Conservation (phyloP, 1,140 invertebrate species). For the Hydropsyche tenuis region DNA sequence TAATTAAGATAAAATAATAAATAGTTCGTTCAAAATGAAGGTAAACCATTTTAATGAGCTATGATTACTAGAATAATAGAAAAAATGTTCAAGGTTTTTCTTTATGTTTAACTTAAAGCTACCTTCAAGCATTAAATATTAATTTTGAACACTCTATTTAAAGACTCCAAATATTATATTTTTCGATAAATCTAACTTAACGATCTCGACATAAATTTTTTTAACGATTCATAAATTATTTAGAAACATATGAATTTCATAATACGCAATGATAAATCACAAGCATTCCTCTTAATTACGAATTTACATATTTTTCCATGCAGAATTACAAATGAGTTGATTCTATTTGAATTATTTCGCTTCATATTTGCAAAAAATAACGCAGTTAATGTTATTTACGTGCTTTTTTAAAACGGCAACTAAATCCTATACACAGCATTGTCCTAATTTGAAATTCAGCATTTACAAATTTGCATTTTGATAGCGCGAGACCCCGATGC, state of each 20-base stretch:
- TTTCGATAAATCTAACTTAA: not conserved
- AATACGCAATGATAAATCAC: constrained; percentile 3
- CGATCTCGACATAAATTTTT: not conserved
- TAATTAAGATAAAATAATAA: no score
- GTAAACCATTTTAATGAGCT: no score
- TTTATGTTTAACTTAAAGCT: no score
- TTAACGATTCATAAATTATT: constrained; percentile 18
- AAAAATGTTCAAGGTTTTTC: no score
- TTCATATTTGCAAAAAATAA: constrained; percentile 9
- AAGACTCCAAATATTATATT: not conserved
- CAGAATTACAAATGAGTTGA: constrained; percentile 25
- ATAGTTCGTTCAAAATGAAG: no score
- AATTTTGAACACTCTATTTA: no score
- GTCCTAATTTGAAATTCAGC: no score
- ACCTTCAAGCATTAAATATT: no score
- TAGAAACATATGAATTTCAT: constrained; percentile 17
- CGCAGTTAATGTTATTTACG: constrained; percentile 1
- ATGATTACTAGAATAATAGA: no score
- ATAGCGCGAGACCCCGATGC: not conserved
- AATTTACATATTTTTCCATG: constrained; percentile 26
- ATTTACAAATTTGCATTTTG: not conserved
- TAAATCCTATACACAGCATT: no score
- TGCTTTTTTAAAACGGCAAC: not conserved
- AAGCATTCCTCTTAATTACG: constrained; percentile 11
- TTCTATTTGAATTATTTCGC: constrained; percentile 4